Evolutionary conservation across 2,888 invertebrate species (phyloP), one percentile per base, ranked within the genome.

Genomic region (Laspeyria flexula): DNA sequence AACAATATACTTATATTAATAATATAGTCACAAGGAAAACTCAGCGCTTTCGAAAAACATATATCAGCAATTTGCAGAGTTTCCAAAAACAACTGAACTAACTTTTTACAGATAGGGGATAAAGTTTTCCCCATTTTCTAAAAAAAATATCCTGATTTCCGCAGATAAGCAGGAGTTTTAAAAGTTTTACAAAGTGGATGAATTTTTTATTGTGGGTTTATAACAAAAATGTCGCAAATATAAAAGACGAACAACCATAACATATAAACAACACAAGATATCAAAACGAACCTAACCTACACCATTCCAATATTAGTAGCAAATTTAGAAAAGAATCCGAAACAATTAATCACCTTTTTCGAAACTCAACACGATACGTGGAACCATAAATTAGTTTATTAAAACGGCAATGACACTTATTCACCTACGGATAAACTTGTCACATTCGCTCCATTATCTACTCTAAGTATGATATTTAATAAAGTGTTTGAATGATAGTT

Each of bases 401-500:
- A 21, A 18, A 7, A 4, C n/a, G 1, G 3, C 21, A 6, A 37
- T 35, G 7, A 37, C 42, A 49, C 30, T 43, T 43, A 38, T 42
- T 52, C 15, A 55, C 42, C 13, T 27, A 55, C 48, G 43, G 46
- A 60, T 43, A 9, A 44, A 53, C 46, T 56, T 52, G 64, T 64
- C 59, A 61, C 62, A 44, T 57, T 54, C 18, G 39, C 34, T 59
- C 57, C 37, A 51, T 43, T 50, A 50, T 38, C 49, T 16, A 55
- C 48, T 56, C 23, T 39, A 55, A 68, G 30, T 47, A 51, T 39
- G n/a, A 51, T 53, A 61, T 48, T 55, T 43, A 55, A 37, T 33
- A 43, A 39, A 30, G 38, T 47, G 66, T 53, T 60, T 62, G 44
- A 69, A 60, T 59, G 56, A 66, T 66, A 54, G 55, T 73, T 67